phyloP scores from a whole-genome alignment of 2,888 invertebrate species.

The Laspeyria flexula region DNA sequence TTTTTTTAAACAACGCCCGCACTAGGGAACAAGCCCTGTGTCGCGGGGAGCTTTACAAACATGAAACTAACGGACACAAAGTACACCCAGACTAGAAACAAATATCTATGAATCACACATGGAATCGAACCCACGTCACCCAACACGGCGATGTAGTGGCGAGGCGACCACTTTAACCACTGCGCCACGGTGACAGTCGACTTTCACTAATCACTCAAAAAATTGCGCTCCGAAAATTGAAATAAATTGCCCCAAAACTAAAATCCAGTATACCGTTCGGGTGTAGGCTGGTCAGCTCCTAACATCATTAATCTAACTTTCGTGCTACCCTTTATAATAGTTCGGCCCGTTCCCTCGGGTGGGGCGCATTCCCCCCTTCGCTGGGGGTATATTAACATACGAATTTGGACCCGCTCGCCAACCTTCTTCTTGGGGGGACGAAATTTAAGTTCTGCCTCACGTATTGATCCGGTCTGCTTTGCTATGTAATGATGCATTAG shows the following conservation, averaged over 20 bases:
- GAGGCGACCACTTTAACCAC: too few relatives aligned
- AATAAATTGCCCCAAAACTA: slow-evolving; percentile 9
- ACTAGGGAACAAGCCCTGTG: too few relatives aligned
- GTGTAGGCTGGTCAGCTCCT: slow-evolving; percentile 81
- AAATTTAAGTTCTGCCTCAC: slow-evolving; percentile 83
- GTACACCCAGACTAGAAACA: too few relatives aligned
- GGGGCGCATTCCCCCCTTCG: slow-evolving; percentile 55
- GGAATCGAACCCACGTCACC: too few relatives aligned
- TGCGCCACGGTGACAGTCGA: too few relatives aligned
- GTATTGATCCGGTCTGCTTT: slow-evolving; percentile 78
- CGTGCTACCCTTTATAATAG: slow-evolving; percentile 87
- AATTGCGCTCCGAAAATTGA: too few relatives aligned
- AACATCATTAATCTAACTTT: slow-evolving; percentile 87
- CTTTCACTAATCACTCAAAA: too few relatives aligned
- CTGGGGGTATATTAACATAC: slow-evolving; percentile 80
- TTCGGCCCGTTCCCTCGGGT: slow-evolving; percentile 79
- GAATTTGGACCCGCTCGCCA: slow-evolving; percentile 79
- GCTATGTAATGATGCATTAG: slow-evolving; percentile 57
- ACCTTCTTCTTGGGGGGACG: slow-evolving; percentile 81
- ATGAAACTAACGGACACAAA: too few relatives aligned
- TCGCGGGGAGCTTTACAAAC: too few relatives aligned
- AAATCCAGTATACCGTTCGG: slow-evolving; percentile 40
- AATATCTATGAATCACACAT: too few relatives aligned
- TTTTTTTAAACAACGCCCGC: too few relatives aligned
- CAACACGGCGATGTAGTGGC: too few relatives aligned